Percentiles rank a stretch among this genome's conserved stretches.
phyloP scores from a whole-genome alignment of 2,113 vertebrate species.

The Bostrychus sinensis region DNA sequence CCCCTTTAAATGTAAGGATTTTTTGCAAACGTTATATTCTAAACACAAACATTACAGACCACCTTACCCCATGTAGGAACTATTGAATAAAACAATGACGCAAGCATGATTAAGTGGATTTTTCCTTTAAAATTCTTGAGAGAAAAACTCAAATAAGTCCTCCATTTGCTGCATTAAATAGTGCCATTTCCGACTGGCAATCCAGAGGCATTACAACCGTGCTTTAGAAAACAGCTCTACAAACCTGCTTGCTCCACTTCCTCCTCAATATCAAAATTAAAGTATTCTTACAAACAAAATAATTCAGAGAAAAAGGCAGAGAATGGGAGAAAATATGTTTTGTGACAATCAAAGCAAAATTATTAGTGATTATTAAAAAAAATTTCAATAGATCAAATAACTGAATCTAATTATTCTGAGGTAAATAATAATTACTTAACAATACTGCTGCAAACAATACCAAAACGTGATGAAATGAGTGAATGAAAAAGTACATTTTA shows the following conservation, averaged over 20 bases:
- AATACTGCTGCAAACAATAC: not conserved
- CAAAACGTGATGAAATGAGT: not conserved
- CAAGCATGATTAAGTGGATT: conserved; percentile 40
- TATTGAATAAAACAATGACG: not conserved
- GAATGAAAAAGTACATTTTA: too few relatives aligned
- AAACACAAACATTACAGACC: too few relatives aligned
- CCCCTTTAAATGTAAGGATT: too few relatives aligned
- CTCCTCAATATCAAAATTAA: conserved; percentile 87
- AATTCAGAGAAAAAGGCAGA: conserved; percentile 56
- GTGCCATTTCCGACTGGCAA: conserved; percentile 65
- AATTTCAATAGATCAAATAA: not conserved
- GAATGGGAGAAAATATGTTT: conserved; percentile 52
- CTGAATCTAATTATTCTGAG: too few relatives aligned
- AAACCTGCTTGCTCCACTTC: conserved; percentile 88
- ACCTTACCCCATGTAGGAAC: too few relatives aligned
- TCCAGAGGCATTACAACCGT: conserved; percentile 47
- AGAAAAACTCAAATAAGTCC: conserved; percentile 58
- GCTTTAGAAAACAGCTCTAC: conserved; percentile 72
- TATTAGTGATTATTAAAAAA: conserved; percentile 17
- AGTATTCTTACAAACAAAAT: conserved; percentile 83
- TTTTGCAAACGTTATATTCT: too few relatives aligned
- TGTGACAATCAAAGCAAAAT: conserved; percentile 28
- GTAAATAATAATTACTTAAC: not conserved
- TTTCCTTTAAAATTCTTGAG: conserved; percentile 36
- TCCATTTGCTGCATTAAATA: conserved; percentile 70